Evolutionary conservation across 2,113 vertebrate species (phyloP), one percentile per base, ranked within the genome.

Genomic region (Sclerurus mexicanus): DNA sequence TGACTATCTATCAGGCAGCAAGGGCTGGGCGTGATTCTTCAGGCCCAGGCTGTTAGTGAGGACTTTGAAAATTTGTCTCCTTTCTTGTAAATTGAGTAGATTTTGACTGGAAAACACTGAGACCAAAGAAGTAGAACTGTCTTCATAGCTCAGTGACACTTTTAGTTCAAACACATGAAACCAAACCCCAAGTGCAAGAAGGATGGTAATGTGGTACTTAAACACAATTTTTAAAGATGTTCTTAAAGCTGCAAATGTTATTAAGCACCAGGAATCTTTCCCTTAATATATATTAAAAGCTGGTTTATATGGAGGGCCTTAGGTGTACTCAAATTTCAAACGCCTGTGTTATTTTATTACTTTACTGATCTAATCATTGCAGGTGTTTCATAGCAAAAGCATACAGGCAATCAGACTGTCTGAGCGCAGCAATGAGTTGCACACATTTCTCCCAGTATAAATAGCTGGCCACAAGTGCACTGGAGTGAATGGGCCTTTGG

Each of bases 301-400:
- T 25, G 37, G 17, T 94, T 95, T 92, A 79, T 90, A 62, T 90
- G 80, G 47, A 90, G 76, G 59, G 71, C 74, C 80, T 93, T 75
- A 68, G 62, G 74, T 90, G 46, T 60, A 52, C 79, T 97, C 35
- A 2, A 19, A 95, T 94, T 96, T 96, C 95, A 96, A 93, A 96
- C 42, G 50, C 73, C 67, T 89, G 85, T 39, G 55, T 66, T 74
- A 71, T 93, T 92, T 94, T 81, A 77, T 71, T 50, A 42, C 56
- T 81, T 87, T 73, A 37, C 68, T 42, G 68, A 64, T 76, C 49
- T 67, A 66, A 84, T 95, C 69, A 69, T 73, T 68, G 95, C 90
- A 96, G 90, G 93, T 92, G 92, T 95, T 96, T 95, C 87, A 91
- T 83, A 90, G 89, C 50, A 85, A 87, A 95, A 85, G 69, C 91